Conservation (phyloP, 2,888 invertebrate genomes). For the Cryptophagus acutangulus region DNA sequence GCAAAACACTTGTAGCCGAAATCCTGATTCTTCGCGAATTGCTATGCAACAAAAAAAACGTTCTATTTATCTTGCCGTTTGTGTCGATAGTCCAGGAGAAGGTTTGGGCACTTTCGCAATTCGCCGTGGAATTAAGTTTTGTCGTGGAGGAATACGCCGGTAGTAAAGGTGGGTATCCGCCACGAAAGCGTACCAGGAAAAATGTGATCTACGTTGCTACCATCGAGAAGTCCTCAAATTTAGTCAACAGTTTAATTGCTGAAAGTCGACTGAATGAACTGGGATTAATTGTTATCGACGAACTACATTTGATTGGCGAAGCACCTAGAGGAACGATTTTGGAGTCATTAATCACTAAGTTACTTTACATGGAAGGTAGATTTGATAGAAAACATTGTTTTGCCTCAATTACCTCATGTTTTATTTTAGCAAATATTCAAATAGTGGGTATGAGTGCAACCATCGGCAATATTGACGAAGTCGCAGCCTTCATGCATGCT, state of each 20-base stretch:
- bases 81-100: slow-evolving; percentile 98
- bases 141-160: slow-evolving; percentile 94
- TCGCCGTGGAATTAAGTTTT: slow-evolving; percentile 83
- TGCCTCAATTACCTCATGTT: slow-evolving; percentile 7
- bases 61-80: slow-evolving; percentile 86
- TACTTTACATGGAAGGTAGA: slow-evolving; percentile 65
- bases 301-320: slow-evolving; percentile 90
- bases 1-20: slow-evolving; percentile 96
- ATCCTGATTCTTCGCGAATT: slow-evolving; percentile 86
- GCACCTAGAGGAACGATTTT: slow-evolving; percentile 76
- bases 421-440: slow-evolving; percentile 61
- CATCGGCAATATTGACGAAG: slow-evolving; percentile 80
- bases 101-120: slow-evolving; percentile 78
- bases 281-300: slow-evolving; percentile 82
- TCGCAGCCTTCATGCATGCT: slow-evolving; percentile 75
- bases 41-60: slow-evolving; percentile 74
- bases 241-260: slow-evolving; percentile 83
- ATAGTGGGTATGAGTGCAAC: slow-evolving; percentile 98
- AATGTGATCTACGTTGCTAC: slow-evolving; percentile 86
- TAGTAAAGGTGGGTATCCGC: slow-evolving; percentile 79
- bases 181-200: slow-evolving; percentile 66
- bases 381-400: slow-evolving; percentile 9
- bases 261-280: slow-evolving; percentile 66
- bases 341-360: slow-evolving; percentile 78
- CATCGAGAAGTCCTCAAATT: slow-evolving; percentile 86